Evolutionary conservation across 2,888 invertebrate genomes (phyloP).

Genomic region (Xylota sylvarum): DNA sequence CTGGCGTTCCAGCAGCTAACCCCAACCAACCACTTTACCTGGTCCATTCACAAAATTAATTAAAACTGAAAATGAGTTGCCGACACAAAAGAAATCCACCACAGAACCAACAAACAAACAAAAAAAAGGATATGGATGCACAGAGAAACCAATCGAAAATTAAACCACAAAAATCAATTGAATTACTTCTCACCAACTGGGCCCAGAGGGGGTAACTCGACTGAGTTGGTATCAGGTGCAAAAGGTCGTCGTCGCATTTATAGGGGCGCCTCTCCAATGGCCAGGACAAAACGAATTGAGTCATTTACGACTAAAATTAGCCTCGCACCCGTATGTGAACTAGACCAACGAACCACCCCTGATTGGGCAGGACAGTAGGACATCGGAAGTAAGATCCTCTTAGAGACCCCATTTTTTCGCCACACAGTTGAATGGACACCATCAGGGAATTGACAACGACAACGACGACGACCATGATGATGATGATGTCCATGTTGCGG

Average conservation of each 20-base stretch:
- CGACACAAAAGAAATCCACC: slow-evolving; percentile 51
- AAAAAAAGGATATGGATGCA: slow-evolving; percentile 28
- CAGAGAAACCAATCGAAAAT: slow-evolving; percentile 70
- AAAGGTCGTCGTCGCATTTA: slow-evolving; percentile 48
- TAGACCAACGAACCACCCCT: slow-evolving; percentile 24
- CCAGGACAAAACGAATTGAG: slow-evolving; percentile 57
- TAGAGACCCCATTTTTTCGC: slow-evolving; percentile 61
- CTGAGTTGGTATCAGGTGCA: slow-evolving; percentile 60
- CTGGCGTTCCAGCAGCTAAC: slow-evolving; percentile 39
- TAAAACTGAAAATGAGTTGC: slow-evolving; percentile 69
- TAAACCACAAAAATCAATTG: slow-evolving; percentile 76
- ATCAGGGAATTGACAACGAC: slow-evolving; percentile 65
- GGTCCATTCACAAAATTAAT: slow-evolving; percentile 74
- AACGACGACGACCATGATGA: slow-evolving; percentile 34
- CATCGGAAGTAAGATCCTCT: slow-evolving; percentile 74
- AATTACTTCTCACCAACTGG: slow-evolving; percentile 69
- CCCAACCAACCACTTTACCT: slow-evolving; percentile 64
- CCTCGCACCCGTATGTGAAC: slow-evolving; percentile 61
- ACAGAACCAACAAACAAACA: slow-evolving; percentile 16
- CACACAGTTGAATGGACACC: slow-evolving; percentile 70
- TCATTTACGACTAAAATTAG: slow-evolving; percentile 74
- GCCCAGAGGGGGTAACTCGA: slow-evolving; percentile 7
- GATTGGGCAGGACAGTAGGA: slow-evolving; percentile 64
- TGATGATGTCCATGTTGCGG: slow-evolving; percentile 66
- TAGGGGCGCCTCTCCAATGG: slow-evolving; percentile 49